These are phyloP conservation scores for Cololabis saira DNA, from an alignment of 2,113 vertebrate genomes.

Conservation along the genomic window DNA sequence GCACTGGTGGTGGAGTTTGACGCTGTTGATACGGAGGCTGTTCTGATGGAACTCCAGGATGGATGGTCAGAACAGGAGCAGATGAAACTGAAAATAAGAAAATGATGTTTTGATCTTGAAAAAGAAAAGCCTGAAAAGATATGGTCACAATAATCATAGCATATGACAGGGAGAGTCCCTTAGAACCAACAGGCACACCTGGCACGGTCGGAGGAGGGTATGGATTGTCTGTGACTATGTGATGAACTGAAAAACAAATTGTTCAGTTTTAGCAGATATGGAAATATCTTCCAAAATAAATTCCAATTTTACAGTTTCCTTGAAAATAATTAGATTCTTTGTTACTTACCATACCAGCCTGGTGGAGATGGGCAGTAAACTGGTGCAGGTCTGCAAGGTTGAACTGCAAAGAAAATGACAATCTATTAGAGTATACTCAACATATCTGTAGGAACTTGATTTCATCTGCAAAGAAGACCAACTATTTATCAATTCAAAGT, in stretches of 20 bases:
- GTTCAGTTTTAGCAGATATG: not conserved
- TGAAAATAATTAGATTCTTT: not conserved
- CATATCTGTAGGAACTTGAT: not conserved
- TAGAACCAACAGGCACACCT: slow-evolving; percentile 60
- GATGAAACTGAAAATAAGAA: slow-evolving; percentile 62
- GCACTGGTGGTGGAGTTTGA: slow-evolving; percentile 11
- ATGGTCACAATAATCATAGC: not conserved
- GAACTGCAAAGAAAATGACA: slow-evolving; percentile 53
- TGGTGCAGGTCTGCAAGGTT: slow-evolving; percentile 78
- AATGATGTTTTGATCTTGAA: not conserved
- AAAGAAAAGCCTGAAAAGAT: not conserved
- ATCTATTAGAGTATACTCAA: too few species aligned
- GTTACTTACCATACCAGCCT: slow-evolving; percentile 83
- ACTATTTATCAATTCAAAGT: too few species aligned
- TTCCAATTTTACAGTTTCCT: not conserved
- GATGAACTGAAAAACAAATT: slow-evolving; percentile 78
- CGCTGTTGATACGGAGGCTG: slow-evolving; percentile 53
- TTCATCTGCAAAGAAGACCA: too few species aligned
- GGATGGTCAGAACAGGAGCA: slow-evolving; percentile 74
- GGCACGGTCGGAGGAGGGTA: slow-evolving; percentile 75
- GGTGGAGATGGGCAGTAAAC: slow-evolving; percentile 83
- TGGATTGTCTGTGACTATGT: slow-evolving; percentile 83
- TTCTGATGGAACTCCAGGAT: slow-evolving; percentile 50
- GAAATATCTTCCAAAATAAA: not conserved
- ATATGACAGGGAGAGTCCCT: not conserved